A percentile compares a stretch with the other conserved stretches of the same genome.
Evolutionary conservation across 2,797 vertebrate genomes (phyloP).

Genomic region (Staurois parvus): DNA sequence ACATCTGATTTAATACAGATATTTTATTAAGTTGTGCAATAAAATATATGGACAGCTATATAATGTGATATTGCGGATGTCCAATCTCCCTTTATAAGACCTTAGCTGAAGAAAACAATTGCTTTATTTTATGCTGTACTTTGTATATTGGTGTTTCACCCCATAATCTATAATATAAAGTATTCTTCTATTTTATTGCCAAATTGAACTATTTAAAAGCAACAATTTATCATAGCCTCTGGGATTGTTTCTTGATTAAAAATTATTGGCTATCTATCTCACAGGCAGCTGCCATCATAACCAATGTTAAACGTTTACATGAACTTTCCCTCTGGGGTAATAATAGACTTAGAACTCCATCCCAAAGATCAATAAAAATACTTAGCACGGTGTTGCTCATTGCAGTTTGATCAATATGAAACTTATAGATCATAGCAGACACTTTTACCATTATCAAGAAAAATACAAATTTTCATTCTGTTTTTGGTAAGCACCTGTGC

Average conservation of each 20-base stretch:
- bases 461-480: constrained; percentile 30
- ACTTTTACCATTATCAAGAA: constrained; percentile 34
- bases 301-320: constrained; percentile 60
- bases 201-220: constrained; percentile 58
- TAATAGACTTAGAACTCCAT: constrained; percentile 58
- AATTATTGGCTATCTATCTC: constrained; percentile 62
- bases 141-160: constrained; percentile 34
- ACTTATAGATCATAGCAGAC: constrained; percentile 43
- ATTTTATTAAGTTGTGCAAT: background rate
- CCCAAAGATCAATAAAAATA: constrained; percentile 56
- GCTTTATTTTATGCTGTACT: constrained; percentile 7
- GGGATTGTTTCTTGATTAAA: constrained; percentile 61
- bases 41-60: background rate
- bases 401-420: constrained; percentile 53
- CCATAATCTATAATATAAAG: constrained; percentile 51
- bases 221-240: constrained; percentile 52
- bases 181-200: constrained; percentile 45
- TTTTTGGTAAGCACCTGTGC: background rate
- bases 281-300: constrained; percentile 57
- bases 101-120: constrained; percentile 33
- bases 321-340: constrained; percentile 60
- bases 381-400: constrained; percentile 53
- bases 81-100: background rate
- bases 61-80: background rate
- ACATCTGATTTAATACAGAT: background rate